These are phyloP conservation scores for Chloroclysta siterata DNA, from an alignment of 2,888 invertebrate genomes.

Conservation along the genomic window DNA sequence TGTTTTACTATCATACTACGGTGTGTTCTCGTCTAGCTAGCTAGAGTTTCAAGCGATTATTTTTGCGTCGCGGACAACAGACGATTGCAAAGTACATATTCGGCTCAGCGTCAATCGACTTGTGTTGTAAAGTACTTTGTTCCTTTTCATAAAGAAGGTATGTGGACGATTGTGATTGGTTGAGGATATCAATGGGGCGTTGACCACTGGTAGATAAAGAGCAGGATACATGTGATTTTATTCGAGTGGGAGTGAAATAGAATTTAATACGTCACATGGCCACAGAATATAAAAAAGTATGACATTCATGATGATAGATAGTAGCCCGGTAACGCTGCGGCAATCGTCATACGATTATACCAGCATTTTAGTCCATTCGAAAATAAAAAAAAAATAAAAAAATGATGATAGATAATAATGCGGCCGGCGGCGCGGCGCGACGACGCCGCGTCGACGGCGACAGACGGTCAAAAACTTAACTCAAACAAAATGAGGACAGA, in stretches of 20 bases:
- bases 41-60: conserved; percentile 63
- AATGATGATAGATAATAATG: too few species aligned
- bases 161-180: conserved; percentile 73
- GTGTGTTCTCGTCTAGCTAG: conserved; percentile 53
- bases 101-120: conserved; percentile 50
- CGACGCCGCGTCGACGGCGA: too few species aligned
- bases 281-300: background rate
- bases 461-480: too few species aligned
- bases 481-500: too few species aligned
- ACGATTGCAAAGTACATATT: conserved; percentile 75
- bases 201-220: conserved; percentile 45
- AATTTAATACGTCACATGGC: conserved; percentile 10
- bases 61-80: conserved; percentile 59
- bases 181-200: conserved; percentile 54
- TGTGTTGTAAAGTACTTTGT: conserved; percentile 59
- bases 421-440: too few species aligned
- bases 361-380: too few species aligned
- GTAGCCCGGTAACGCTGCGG: too few species aligned
- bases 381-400: too few species aligned
- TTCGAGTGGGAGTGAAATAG: conserved; percentile 19
- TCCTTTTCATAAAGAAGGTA: conserved; percentile 56
- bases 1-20: conserved; percentile 66
- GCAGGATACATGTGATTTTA: conserved; percentile 13
- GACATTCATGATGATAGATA: too few species aligned
- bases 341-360: too few species aligned